Conservation (phyloP, 23 tunicate genomes). For the Botrylloides violaceus region DNA sequence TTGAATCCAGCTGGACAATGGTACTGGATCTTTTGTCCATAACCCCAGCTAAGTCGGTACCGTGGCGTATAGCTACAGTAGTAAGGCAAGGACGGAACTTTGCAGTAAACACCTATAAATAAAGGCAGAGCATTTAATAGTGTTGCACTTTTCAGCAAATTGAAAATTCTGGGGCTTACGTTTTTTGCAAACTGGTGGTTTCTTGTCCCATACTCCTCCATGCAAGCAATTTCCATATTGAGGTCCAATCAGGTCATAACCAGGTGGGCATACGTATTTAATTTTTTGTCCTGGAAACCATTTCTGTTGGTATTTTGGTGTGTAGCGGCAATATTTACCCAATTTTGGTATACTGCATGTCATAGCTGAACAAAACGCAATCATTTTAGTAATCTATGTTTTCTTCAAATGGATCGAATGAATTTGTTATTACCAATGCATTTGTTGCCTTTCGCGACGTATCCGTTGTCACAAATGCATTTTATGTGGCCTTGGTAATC, state of each 20-base stretch:
- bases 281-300: constrained; percentile 17
- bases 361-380: not conserved
- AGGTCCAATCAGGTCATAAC: constrained; percentile 6
- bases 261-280: constrained; percentile 10
- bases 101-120: constrained; percentile 1
- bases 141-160: not conserved
- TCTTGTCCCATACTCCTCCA: constrained; percentile 6
- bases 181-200: constrained; percentile 13
- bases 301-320: not conserved
- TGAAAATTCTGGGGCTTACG: not conserved
- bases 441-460: not conserved
- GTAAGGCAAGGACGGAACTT: constrained; percentile 1
- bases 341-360: not conserved
- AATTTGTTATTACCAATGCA: constrained; percentile 9
- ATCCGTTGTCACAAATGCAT: constrained; percentile 8
- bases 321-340: constrained; percentile 5
- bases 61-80: constrained; percentile 13
- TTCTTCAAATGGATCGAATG: too few relatives aligned
- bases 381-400: not conserved
- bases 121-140: not conserved
- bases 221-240: not conserved
- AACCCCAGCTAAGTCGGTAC: constrained; percentile 8
- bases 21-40: constrained; percentile 10
- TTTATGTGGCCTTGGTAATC: not conserved
- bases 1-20: constrained; percentile 19